Conservation (phyloP, 2,113 vertebrate genomes). For the Tachuris rubrigastra region DNA sequence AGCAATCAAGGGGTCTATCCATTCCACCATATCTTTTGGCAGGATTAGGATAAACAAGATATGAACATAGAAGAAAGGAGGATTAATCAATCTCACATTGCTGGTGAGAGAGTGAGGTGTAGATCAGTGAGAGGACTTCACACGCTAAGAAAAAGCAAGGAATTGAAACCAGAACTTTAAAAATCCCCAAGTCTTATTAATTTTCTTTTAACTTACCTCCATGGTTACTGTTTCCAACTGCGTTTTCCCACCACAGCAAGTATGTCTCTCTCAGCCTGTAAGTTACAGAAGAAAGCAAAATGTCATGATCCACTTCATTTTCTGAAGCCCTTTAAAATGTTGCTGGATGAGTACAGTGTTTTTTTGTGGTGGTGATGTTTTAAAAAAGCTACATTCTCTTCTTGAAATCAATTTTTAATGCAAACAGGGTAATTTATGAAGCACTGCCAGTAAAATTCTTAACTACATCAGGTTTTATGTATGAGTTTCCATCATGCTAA, state of each 20-base stretch:
- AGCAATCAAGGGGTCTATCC: neutral
- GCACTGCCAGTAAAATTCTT: neutral
- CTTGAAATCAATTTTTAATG: slow-evolving; percentile 24
- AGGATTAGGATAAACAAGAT: neutral
- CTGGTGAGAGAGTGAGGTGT: neutral
- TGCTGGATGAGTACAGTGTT: neutral
- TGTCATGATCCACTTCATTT: neutral
- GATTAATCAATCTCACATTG: neutral
- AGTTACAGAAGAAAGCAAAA: neutral
- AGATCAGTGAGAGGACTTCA: neutral
- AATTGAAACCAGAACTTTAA: neutral
- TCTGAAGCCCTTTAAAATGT: neutral
- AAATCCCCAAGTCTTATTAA: neutral
- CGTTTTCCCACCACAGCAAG: neutral
- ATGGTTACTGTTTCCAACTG: neutral
- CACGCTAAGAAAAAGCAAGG: neutral
- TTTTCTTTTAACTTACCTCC: neutral
- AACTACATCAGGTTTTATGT: slow-evolving; percentile 17
- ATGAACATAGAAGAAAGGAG: neutral
- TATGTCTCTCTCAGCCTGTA: neutral
- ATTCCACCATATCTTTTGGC: neutral
- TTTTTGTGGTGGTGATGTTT: neutral
- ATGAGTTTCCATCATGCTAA: neutral
- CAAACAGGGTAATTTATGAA: slow-evolving; percentile 8
- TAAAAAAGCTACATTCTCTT: neutral